Conservation (phyloP, 2,797 vertebrate species). For the Sebastes kiyomatsui region DNA sequence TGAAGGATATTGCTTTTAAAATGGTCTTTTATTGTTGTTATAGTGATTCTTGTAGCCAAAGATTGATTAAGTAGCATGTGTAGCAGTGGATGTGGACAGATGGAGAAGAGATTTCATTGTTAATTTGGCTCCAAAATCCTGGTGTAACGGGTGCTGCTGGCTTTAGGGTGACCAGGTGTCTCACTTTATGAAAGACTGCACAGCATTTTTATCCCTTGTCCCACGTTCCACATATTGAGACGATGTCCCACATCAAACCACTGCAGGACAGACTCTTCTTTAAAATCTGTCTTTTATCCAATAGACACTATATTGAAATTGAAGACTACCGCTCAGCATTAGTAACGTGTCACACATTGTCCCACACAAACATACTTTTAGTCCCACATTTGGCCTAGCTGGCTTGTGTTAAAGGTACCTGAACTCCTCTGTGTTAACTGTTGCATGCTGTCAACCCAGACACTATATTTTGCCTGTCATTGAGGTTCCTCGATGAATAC, state of each 20-base stretch:
- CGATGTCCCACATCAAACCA: too few relatives aligned
- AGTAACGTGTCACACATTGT: too few relatives aligned
- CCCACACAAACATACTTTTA: too few relatives aligned
- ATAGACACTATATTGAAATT: too few relatives aligned
- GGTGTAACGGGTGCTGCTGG: neutral
- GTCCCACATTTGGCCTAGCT: too few relatives aligned
- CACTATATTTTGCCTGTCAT: neutral
- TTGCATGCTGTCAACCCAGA: neutral
- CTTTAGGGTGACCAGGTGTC: too few relatives aligned
- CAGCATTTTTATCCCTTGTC: too few relatives aligned
- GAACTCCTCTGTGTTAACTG: neutral
- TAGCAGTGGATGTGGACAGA: neutral
- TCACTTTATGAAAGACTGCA: too few relatives aligned
- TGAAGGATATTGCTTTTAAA: neutral
- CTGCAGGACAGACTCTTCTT: too few relatives aligned
- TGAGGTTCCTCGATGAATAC: neutral
- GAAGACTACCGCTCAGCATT: too few relatives aligned
- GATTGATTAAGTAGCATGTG: neutral
- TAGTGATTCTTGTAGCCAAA: neutral
- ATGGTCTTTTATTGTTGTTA: accelerated
- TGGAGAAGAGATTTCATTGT: slow-evolving; percentile 4
- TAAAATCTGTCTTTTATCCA: too few relatives aligned
- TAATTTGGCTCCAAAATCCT: neutral
- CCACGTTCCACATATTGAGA: too few relatives aligned
- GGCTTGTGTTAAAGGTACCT: neutral